Evolutionary conservation across 1,140 invertebrate species (phyloP), one percentile per base, ranked within the genome.

Genomic region (Papilio xuthus): DNA sequence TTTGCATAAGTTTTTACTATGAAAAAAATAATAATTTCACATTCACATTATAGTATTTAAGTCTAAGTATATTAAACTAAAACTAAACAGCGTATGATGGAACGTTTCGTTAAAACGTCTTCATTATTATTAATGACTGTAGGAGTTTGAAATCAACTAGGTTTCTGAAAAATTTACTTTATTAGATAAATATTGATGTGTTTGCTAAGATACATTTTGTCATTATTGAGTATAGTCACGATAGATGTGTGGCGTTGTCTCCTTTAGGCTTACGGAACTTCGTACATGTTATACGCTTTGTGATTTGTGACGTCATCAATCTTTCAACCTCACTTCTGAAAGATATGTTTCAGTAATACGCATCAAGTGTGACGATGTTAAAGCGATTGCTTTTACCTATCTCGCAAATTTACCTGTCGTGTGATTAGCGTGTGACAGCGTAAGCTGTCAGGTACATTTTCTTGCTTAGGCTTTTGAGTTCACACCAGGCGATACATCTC

Each of bases 401-500:
- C 26, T 26, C 60, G 23, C 60, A 15, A 23, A 28, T 12, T 7
- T 28, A 60, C 23, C 9, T 60, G 60, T 15, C 60, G 60, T 67
- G 26, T 67, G 53, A 9, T 9, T 23, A 23, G 10, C 12, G 26
- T 13, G 28, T 67, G 28, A 28, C 7, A 47, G 12, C 60, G 26
- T 28, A 0, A 15, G 13, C 2, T 18, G 37, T 42, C 20, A 9
- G 18, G 37, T 42, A 18, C 18, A 42, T 42, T 42, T 41, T n/a
- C 32, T 71, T 71, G 69, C 69, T 71, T 18, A 41, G 69, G 32
- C 69, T 71, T 70, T 71, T 70, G 37, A 41, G 37, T 71, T 42
- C n/a, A 60, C 60, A 41, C 37, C 69, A n/a, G 7, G 18, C 69
- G 18, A 6, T 42, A 41, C 63, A 37, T 2, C 15, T 70, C 37